Percentiles rank a stretch among this genome's conserved stretches.
Conservation (phyloP, 2,797 vertebrate species). For the Karalla daura region DNA sequence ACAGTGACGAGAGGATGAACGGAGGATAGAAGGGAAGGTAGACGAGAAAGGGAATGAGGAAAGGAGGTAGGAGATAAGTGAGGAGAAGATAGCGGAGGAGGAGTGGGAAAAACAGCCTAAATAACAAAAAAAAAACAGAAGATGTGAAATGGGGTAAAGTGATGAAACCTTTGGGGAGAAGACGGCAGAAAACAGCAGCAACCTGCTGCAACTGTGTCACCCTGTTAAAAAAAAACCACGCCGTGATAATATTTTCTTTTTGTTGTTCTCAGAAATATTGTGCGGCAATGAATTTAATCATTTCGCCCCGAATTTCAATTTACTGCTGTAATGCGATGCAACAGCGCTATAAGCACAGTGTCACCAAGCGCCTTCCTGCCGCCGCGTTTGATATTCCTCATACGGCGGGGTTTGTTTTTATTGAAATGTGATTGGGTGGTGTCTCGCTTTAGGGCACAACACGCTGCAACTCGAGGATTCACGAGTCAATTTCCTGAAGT, state of each 20-base stretch:
- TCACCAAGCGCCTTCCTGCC: conserved; percentile 44
- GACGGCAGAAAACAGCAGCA: conserved; percentile 47
- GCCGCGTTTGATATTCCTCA: conserved; percentile 47
- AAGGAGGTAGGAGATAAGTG: neutral
- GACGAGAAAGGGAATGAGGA: neutral
- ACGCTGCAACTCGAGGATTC: conserved; percentile 52
- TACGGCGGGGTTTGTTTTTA: conserved; percentile 52
- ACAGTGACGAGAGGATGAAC: neutral
- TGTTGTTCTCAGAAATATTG: conserved; percentile 62
- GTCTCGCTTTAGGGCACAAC: conserved; percentile 55
- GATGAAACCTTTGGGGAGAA: conserved; percentile 53
- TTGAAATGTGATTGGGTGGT: conserved; percentile 64
- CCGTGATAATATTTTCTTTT: conserved; percentile 51
- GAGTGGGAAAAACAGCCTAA: conserved; percentile 34
- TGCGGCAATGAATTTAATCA: conserved; percentile 63
- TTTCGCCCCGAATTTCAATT: conserved; percentile 63
- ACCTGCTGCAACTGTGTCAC: conserved; percentile 63
- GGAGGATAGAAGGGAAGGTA: neutral
- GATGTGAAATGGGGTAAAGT: conserved; percentile 45
- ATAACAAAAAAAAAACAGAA: conserved; percentile 20
- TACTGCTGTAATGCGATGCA: conserved; percentile 66
- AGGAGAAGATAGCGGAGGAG: neutral
- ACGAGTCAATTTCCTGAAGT: conserved; percentile 69
- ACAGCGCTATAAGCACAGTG: conserved; percentile 48
- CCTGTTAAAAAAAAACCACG: conserved; percentile 62